These are phyloP conservation scores for Microctonus brassicae DNA, from an alignment of 2,888 invertebrate genomes.

Conservation along the genomic window DNA sequence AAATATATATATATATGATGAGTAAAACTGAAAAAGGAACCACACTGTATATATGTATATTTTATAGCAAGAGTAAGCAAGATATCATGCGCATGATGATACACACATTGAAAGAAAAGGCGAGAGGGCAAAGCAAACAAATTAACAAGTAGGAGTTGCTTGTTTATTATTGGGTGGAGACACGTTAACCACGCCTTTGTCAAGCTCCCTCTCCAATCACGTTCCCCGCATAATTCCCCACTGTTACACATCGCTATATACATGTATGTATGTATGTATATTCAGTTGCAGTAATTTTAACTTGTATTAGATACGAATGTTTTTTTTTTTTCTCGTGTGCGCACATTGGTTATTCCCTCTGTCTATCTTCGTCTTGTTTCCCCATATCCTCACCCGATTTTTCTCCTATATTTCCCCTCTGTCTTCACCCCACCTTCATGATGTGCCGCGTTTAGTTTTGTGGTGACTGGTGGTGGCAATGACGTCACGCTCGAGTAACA, in stretches of 20 bases:
- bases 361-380: conserved; percentile 21
- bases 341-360: background rate
- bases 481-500: conserved; percentile 58
- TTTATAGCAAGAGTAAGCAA: background rate
- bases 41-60: background rate
- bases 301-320: conserved; percentile 15
- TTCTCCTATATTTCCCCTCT: conserved; percentile 26
- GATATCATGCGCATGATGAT: background rate
- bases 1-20: background rate
- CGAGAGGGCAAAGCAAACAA: conserved; percentile 63
- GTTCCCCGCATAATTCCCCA: conserved; percentile 51
- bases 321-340: conserved; percentile 29
- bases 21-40: background rate
- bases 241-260: conserved; percentile 36
- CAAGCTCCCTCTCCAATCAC: conserved; percentile 64
- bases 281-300: conserved; percentile 21
- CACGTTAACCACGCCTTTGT: conserved; percentile 66
- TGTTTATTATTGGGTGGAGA: conserved; percentile 68
- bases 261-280: conserved; percentile 23
- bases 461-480: conserved; percentile 40
- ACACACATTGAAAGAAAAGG: conserved; percentile 10
- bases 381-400: conserved; percentile 25
- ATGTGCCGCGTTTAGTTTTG: conserved; percentile 39
- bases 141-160: conserved; percentile 64
- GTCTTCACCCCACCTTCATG: conserved; percentile 23